Percentiles rank a stretch among this genome's conserved stretches.
These are phyloP conservation scores for Cynoglossus semilaevis DNA, from an alignment of 2,113 vertebrate genomes.

Conservation along the genomic window DNA sequence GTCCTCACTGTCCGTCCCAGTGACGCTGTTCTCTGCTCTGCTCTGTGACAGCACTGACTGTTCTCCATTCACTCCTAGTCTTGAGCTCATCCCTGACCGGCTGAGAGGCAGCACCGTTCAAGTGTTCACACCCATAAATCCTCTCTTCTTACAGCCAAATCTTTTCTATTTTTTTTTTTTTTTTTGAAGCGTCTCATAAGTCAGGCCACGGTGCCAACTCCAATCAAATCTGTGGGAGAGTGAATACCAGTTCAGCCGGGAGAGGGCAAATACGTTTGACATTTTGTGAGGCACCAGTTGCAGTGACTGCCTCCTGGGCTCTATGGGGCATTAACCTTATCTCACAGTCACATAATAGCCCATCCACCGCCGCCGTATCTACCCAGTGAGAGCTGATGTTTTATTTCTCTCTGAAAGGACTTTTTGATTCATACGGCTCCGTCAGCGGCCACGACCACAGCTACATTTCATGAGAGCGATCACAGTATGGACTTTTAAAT, in stretches of 20 bases:
- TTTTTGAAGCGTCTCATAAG: conserved; percentile 47
- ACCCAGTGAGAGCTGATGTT: conserved; percentile 33
- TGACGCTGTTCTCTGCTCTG: no score
- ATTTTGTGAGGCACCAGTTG: conserved; percentile 29
- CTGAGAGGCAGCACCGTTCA: conserved; percentile 30
- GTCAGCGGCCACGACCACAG: not conserved
- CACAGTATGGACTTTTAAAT: no score
- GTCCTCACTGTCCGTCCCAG: no score
- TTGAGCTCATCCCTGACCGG: conserved; percentile 42
- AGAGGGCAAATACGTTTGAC: conserved; percentile 56
- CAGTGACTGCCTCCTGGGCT: conserved; percentile 29
- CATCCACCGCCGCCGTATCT: conserved; percentile 39
- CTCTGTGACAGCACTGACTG: no score
- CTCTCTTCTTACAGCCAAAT: conserved; percentile 35
- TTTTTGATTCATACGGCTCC: conserved; percentile 1
- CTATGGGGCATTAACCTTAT: conserved; percentile 58
- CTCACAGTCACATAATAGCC: conserved; percentile 51
- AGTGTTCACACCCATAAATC: conserved; percentile 39
- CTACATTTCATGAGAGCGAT: not conserved
- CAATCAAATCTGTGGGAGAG: conserved; percentile 31
- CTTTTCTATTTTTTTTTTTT: conserved; percentile 42
- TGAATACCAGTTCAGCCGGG: conserved; percentile 40
- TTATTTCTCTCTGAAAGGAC: conserved; percentile 20
- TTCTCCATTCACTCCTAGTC: conserved; percentile 35
- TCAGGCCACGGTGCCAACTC: conserved; percentile 31